Percentiles rank a stretch among this genome's conserved stretches.
phyloP scores from a whole-genome alignment of 2,797 vertebrate genomes.

The Garrulus glandarius region DNA sequence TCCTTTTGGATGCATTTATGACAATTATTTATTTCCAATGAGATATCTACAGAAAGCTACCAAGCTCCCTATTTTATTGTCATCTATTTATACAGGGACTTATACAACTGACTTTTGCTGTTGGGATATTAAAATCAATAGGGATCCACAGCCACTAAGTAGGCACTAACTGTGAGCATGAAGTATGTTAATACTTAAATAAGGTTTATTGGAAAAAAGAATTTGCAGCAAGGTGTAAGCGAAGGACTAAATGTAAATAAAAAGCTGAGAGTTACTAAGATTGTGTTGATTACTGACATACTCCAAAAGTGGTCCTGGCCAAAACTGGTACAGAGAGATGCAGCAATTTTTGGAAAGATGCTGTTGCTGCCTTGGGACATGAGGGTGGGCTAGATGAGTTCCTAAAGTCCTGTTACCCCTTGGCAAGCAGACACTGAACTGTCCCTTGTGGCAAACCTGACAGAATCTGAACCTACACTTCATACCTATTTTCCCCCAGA shows the following conservation, averaged over 20 bases:
- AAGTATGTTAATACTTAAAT: slow-evolving; percentile 34
- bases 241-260: neutral
- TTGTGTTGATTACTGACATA: neutral
- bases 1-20: neutral
- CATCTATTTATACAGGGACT: neutral
- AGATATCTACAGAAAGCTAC: neutral
- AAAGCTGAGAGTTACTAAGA: neutral
- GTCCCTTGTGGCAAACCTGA: neutral
- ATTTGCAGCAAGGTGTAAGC: neutral
- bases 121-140: slow-evolving; percentile 14
- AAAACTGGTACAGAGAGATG: neutral
- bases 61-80: neutral
- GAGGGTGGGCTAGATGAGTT: neutral
- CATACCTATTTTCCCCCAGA: neutral
- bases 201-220: neutral
- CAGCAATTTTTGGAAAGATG: neutral
- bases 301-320: neutral
- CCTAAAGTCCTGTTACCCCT: neutral
- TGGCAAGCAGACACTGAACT: neutral
- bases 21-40: neutral
- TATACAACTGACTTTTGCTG: slow-evolving; percentile 9
- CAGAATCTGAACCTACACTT: neutral
- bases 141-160: slow-evolving; percentile 29
- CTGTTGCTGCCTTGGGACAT: neutral
- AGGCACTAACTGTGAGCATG: slow-evolving; percentile 24